Evolutionary conservation across 2,888 invertebrate genomes (phyloP).

Genomic region (Lepidocyrtinus sp.): DNA sequence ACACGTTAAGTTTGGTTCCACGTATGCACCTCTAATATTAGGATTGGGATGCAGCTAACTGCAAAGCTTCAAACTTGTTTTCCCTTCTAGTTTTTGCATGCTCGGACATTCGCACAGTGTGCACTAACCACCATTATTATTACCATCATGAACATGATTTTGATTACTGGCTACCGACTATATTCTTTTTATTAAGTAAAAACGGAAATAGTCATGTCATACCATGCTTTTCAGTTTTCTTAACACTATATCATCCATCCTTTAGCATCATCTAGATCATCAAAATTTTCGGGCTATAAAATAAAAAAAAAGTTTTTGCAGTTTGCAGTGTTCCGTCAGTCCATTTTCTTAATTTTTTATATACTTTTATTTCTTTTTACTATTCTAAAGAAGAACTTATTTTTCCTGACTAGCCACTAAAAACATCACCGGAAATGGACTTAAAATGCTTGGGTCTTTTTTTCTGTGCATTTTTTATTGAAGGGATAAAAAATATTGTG

Average conservation of each 20-base stretch:
- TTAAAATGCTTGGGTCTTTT: constrained; percentile 34
- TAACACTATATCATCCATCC: constrained; percentile 15
- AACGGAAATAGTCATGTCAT: constrained; percentile 48
- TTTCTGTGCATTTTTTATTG: constrained; percentile 19
- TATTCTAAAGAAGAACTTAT: neutral
- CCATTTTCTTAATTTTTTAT: constrained; percentile 5
- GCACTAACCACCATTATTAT: neutral
- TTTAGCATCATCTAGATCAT: constrained; percentile 41
- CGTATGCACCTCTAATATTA: neutral
- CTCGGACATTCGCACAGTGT: neutral
- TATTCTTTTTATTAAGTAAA: constrained; percentile 18
- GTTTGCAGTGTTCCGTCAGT: constrained; percentile 16
- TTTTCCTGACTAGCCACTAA: constrained; percentile 48
- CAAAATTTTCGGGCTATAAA: constrained; percentile 35
- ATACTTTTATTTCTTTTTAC: constrained; percentile 2
- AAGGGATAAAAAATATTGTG: constrained; percentile 8
- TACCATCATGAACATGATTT: neutral
- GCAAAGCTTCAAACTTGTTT: neutral
- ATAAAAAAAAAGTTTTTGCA: neutral
- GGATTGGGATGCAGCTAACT: neutral
- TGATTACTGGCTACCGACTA: neutral
- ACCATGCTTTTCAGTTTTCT: constrained; percentile 27
- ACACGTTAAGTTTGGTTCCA: neutral
- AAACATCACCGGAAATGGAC: constrained; percentile 31
- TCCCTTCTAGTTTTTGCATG: neutral